phyloP scores from a whole-genome alignment of 2,113 vertebrate species.

The Spilogale gracilis region DNA sequence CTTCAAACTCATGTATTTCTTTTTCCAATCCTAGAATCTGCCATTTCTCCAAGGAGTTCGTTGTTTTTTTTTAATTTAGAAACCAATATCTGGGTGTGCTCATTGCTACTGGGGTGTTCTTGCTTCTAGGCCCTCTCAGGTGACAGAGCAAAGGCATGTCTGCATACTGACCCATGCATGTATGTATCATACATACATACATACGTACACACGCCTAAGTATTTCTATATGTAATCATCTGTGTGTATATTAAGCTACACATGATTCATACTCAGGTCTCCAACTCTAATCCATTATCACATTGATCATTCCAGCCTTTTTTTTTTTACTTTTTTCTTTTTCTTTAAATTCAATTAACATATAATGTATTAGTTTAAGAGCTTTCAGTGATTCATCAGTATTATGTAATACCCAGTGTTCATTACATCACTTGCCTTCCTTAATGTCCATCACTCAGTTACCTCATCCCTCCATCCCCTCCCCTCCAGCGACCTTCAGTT shows the following conservation, averaged over 20 bases:
- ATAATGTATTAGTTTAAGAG: no score
- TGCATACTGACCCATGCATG: neutral
- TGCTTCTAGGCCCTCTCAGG: neutral
- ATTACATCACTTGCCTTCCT: no score
- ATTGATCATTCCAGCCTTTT: neutral
- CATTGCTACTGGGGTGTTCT: neutral
- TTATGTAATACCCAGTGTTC: no score
- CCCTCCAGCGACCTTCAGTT: no score
- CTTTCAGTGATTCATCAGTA: no score
- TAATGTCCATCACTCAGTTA: no score
- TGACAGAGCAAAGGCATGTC: neutral
- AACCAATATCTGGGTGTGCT: neutral
- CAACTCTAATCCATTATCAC: neutral
- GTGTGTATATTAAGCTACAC: neutral
- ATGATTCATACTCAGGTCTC: neutral
- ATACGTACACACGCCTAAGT: neutral
- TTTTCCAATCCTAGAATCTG: neutral
- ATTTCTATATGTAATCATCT: neutral
- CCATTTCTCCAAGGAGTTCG: neutral
- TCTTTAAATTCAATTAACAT: neutral
- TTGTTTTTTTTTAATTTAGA: slow-evolving; percentile 12
- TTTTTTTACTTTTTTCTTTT: neutral
- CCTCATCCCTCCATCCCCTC: no score
- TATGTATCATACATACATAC: neutral
- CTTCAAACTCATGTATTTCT: slow-evolving; percentile 12